Conservation (phyloP, 2,113 vertebrate genomes). For the Chaenocephalus aceratus region DNA sequence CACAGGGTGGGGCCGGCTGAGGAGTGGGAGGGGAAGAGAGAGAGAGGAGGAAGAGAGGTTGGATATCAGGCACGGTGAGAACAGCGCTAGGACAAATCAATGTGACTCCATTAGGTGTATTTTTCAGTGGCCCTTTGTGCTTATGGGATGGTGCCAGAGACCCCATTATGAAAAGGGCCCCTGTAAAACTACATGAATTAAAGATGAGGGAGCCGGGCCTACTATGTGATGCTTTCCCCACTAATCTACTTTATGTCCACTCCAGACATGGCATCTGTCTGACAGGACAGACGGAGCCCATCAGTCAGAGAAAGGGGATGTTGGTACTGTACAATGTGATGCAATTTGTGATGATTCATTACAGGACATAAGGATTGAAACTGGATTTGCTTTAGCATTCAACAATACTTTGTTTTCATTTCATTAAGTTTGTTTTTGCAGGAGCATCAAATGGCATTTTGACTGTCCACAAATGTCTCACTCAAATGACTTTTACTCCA, state of each 20-base stretch:
- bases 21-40: slow-evolving; percentile 6
- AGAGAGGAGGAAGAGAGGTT: slow-evolving; percentile 51
- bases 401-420: neutral
- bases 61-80: slow-evolving; percentile 51
- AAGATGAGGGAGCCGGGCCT: slow-evolving; percentile 71
- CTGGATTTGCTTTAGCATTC: neutral
- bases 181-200: slow-evolving; percentile 78
- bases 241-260: slow-evolving; percentile 68
- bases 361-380: neutral
- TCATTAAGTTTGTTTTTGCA: neutral
- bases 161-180: slow-evolving; percentile 75
- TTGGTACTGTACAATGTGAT: neutral
- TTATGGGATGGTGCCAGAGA: slow-evolving; percentile 75
- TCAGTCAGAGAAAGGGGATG: slow-evolving; percentile 24
- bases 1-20: slow-evolving; percentile 64
- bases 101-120: slow-evolving; percentile 81
- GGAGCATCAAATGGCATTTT: neutral
- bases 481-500: neutral
- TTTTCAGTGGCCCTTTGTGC: slow-evolving; percentile 64
- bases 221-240: slow-evolving; percentile 21
- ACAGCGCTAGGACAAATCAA: slow-evolving; percentile 81
- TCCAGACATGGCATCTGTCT: neutral
- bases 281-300: slow-evolving; percentile 29
- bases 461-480: neutral
- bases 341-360: slow-evolving; percentile 17